Percentiles rank a stretch among this genome's conserved stretches.
These are phyloP conservation scores for Anomalospiza imberbis DNA, from an alignment of 2,797 vertebrate species.

Conservation along the genomic window DNA sequence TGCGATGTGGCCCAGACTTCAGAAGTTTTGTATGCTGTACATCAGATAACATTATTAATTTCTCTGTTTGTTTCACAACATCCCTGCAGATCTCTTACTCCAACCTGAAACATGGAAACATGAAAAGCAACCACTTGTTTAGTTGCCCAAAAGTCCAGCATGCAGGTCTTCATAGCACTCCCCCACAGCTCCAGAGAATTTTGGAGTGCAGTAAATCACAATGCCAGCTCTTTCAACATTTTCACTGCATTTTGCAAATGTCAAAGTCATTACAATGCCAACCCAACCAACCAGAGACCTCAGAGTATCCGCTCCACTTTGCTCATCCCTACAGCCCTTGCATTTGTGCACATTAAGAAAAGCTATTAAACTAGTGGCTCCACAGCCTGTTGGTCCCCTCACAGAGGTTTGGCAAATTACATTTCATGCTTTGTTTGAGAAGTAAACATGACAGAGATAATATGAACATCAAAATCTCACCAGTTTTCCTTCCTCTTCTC, in stretches of 20 bases:
- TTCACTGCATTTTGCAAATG: background rate
- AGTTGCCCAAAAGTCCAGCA: background rate
- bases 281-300: background rate
- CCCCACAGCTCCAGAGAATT: background rate
- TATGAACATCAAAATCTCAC: background rate
- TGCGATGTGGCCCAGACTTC: fast-evolving
- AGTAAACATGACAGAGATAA: background rate
- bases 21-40: background rate
- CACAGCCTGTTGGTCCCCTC: background rate
- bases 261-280: background rate
- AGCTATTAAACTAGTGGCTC: background rate
- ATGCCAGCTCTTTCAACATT: background rate
- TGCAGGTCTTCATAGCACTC: background rate
- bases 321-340: background rate
- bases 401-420: background rate
- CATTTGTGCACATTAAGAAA: background rate
- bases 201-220: background rate
- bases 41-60: background rate
- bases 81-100: background rate
- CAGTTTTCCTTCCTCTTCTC: background rate
- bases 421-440: background rate
- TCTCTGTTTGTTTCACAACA: background rate
- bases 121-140: background rate
- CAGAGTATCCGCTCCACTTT: background rate
- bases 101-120: background rate